Percentiles rank a stretch among this genome's conserved stretches.
Evolutionary conservation across 2,113 vertebrate genomes (phyloP).

Genomic region (Phalacrocorax pelagicus): DNA sequence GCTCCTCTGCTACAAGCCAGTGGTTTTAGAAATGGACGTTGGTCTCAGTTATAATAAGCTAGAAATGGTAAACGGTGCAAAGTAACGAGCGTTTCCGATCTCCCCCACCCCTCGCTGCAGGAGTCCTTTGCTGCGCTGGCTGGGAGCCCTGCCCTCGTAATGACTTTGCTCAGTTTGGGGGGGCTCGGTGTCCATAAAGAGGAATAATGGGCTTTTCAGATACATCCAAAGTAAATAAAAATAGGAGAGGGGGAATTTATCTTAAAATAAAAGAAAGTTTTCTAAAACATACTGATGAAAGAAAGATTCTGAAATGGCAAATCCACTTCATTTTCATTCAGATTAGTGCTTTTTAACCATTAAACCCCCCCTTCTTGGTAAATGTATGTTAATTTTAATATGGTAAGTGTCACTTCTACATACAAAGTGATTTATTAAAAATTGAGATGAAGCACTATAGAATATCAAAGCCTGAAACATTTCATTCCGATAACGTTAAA

Average conservation of each 20-base stretch:
- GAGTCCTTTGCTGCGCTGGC: rapidly evolving
- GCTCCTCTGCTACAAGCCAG: background rate
- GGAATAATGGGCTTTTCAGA: background rate
- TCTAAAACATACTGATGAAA: background rate
- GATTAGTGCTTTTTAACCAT: background rate
- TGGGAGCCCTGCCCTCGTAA: background rate
- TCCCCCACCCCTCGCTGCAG: background rate
- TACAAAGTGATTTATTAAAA: background rate
- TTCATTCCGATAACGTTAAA: background rate
- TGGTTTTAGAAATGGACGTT: background rate
- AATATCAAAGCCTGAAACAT: background rate
- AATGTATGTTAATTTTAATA: background rate
- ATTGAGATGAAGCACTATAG: background rate
- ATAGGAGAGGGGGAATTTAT: too few species aligned
- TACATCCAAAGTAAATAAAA: background rate
- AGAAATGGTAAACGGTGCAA: too few species aligned
- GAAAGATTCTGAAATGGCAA: background rate
- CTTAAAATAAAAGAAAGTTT: background rate
- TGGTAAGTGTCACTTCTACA: background rate
- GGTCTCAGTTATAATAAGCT: background rate
- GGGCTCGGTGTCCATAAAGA: background rate
- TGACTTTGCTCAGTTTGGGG: rapidly evolving
- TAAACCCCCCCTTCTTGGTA: background rate
- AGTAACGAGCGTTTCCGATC: rapidly evolving
- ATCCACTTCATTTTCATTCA: background rate